Percentiles rank a stretch among this genome's conserved stretches.
These are phyloP conservation scores for Caenorhabditis sp. DNA, from an alignment of 2,888 invertebrate species.

Conservation along the genomic window DNA sequence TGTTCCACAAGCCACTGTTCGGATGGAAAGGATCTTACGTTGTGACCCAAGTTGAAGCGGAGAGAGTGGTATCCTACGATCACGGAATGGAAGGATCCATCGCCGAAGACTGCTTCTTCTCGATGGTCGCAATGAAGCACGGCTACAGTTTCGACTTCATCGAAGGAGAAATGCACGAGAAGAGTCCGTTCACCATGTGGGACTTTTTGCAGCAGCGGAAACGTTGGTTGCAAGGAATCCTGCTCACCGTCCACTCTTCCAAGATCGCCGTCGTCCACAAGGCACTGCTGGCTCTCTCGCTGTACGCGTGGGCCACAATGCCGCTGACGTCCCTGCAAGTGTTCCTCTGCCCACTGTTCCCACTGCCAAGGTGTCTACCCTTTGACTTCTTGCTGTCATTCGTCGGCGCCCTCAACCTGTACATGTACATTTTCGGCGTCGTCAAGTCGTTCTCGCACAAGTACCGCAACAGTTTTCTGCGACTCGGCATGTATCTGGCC, in stretches of 20 bases:
- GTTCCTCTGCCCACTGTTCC: slow-evolving; percentile 89
- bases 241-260: slow-evolving; percentile 84
- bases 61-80: slow-evolving; percentile 94
- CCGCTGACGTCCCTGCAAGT: slow-evolving; percentile 93
- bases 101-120: slow-evolving; percentile 98
- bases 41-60: slow-evolving; percentile 95
- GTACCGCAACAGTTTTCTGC: slow-evolving; percentile 80
- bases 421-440: slow-evolving; percentile 99
- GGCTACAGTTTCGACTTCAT: slow-evolving; percentile 96
- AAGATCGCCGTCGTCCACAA: slow-evolving; percentile 80
- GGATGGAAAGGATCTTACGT: slow-evolving; percentile 99
- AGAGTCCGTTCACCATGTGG: slow-evolving; percentile 95
- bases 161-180: slow-evolving; percentile 99
- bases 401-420: slow-evolving; percentile 94
- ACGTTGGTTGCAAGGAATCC: slow-evolving; percentile 90
- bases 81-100: slow-evolving; percentile 97
- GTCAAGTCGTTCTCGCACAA: slow-evolving; percentile 92
- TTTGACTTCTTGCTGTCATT: slow-evolving; percentile 93
- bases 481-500: slow-evolving; percentile 83
- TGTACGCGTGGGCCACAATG: slow-evolving; percentile 97
- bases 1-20: slow-evolving; percentile 95
- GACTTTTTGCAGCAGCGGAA: slow-evolving; percentile 97
- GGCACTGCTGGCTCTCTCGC: slow-evolving; percentile 90
- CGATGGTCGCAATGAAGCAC: slow-evolving; percentile 94
- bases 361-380: slow-evolving; percentile 88